Base-by-base conservation (phyloP, 2,888 invertebrate species). In the Rotaria macrura region DNA sequence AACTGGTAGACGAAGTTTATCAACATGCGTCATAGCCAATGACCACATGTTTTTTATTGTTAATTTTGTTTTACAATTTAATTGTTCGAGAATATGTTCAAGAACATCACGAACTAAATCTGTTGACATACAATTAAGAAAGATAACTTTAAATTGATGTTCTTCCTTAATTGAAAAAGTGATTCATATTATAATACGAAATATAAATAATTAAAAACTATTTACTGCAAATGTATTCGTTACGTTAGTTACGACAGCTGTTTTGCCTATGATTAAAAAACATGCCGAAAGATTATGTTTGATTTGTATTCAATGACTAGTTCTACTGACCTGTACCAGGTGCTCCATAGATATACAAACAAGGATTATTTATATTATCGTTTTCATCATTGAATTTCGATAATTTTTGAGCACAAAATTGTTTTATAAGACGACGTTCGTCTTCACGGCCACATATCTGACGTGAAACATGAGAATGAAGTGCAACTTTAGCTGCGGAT, bases 301-400 rank as follows among this genome's bases (percentile, higher is more conserved):
- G 2, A 52, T 52, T 23, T 25, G 3, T 57, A 57, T 93, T 92
- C 85, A 96, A 91, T 86, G 95, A 93, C 87, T 94, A 93, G 92
- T 97, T 97, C 1, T n/a, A 43, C 65, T 65, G 5, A 65, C 96
- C 98, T 1, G 98, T 98, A 10, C 98, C 99, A 0, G 98, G 98
- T 43, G 96, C 95, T 1, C 98, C 98, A 65, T 96, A 97, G 74
- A 99, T 93, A 90, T 98, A 99, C 85, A 98, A 89, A 34, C 96
- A 79, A 25, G 79, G 79, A 43, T 79, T 79, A 43, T 79, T 79
- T n/a, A 65, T 65, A 65, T 0, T 10, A n/a, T 10, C 43, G 43
- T 40, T 79, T 79, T 79, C 43, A 43, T 43, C 43, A 43, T 23
- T 40, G 5, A 25, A 38, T 1, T 72, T 25, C 2, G 25, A 25